Percentiles rank a stretch among this genome's conserved stretches.
These are phyloP conservation scores for Julus scanicus DNA, from an alignment of 2,888 invertebrate genomes.

Conservation along the genomic window DNA sequence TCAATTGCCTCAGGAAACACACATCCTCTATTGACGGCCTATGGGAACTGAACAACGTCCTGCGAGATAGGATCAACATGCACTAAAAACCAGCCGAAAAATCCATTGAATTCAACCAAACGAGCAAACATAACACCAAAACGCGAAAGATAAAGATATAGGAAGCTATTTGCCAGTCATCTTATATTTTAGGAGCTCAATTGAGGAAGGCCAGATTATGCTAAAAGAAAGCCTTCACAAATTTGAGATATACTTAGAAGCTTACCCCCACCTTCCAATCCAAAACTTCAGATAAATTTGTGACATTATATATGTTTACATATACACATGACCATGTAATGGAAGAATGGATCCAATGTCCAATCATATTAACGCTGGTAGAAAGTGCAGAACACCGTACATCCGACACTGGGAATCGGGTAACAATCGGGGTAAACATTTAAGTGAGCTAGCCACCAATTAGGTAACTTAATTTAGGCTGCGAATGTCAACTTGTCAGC, in stretches of 20 bases:
- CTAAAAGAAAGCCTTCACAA: background rate
- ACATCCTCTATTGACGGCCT: constrained; percentile 12
- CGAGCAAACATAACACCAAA: background rate
- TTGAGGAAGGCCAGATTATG: constrained; percentile 7
- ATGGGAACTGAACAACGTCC: constrained; percentile 43
- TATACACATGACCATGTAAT: background rate
- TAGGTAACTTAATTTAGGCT: constrained; percentile 17
- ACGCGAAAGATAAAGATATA: background rate
- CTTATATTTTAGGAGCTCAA: background rate
- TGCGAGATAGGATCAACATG: background rate
- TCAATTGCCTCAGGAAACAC: constrained; percentile 31
- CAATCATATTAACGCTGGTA: background rate
- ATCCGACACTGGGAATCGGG: constrained; percentile 1
- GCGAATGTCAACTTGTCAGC: constrained; percentile 1
- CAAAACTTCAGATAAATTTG: too few relatives aligned
- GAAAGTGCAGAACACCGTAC: background rate
- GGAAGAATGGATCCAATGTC: background rate
- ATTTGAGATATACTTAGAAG: too few relatives aligned
- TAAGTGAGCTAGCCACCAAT: background rate
- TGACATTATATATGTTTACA: too few relatives aligned
- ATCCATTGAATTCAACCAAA: constrained; percentile 3
- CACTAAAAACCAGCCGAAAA: constrained; percentile 4
- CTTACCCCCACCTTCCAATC: too few relatives aligned
- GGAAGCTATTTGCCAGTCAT: background rate
- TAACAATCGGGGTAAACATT: constrained; percentile 23